A percentile compares a stretch with the other conserved stretches of the same genome.
Evolutionary conservation across 2,888 invertebrate genomes (phyloP).

Genomic region (Cantharis rufa): DNA sequence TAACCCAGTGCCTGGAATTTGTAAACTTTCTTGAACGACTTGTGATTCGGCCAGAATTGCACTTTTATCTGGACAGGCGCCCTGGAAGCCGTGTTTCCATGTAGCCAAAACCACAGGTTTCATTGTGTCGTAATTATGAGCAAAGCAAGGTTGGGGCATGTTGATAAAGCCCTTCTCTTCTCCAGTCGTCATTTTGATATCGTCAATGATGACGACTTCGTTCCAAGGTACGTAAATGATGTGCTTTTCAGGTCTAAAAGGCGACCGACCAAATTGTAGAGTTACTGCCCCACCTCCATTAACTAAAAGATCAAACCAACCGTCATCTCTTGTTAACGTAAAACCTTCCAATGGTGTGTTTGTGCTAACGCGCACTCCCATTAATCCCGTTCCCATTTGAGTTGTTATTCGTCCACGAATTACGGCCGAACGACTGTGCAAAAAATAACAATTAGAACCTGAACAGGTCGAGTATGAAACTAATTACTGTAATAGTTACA

Average conservation of each 20-base stretch:
- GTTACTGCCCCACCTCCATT: conserved; percentile 99
- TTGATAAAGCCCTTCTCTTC: conserved; percentile 74
- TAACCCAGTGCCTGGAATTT: conserved; percentile 92
- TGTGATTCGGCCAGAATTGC: conserved; percentile 89
- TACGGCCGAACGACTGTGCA: conserved; percentile 90
- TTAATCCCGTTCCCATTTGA: conserved; percentile 87
- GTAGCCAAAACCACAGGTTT: conserved; percentile 91
- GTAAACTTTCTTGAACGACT: conserved; percentile 93
- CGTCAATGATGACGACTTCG: conserved; percentile 94
- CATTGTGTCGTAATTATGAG: conserved; percentile 91
- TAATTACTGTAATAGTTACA: not conserved
- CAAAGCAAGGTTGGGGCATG: conserved; percentile 78
- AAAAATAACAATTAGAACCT: conserved; percentile 16
- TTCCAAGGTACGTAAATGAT: conserved; percentile 97
- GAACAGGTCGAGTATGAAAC: not conserved
- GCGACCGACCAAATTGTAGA: conserved; percentile 89
- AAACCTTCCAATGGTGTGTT: conserved; percentile 94
- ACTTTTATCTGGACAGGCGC: conserved; percentile 91
- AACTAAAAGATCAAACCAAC: conserved; percentile 97
- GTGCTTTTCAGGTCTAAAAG: conserved; percentile 84
- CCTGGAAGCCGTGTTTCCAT: conserved; percentile 94
- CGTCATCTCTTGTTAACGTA: conserved; percentile 88
- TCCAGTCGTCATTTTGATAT: conserved; percentile 80
- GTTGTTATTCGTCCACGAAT: conserved; percentile 94
- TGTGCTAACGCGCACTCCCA: conserved; percentile 94